phyloP scores from a whole-genome alignment of 2,888 invertebrate genomes.

The Drosophila trichaetosa region DNA sequence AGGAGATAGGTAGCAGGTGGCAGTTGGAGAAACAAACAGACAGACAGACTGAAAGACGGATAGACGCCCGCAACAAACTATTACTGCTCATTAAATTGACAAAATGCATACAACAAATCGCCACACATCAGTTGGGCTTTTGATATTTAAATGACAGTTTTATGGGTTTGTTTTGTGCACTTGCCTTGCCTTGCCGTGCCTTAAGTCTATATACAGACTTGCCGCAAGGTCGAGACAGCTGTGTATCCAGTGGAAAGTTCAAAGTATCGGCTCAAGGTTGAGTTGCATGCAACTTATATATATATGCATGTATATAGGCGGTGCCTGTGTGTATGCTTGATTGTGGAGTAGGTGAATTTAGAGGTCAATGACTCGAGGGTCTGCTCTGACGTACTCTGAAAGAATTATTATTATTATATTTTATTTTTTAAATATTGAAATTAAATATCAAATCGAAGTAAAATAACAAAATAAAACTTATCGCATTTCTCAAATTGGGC shows the following conservation, averaged over 20 bases:
- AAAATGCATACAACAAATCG: slow-evolving; percentile 22
- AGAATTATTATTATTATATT: not conserved
- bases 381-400: not conserved
- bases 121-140: slow-evolving; percentile 14
- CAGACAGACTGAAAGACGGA: not conserved
- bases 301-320: not conserved
- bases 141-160: slow-evolving; percentile 58
- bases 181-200: slow-evolving; percentile 19
- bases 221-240: slow-evolving; percentile 34
- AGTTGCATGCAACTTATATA: slow-evolving; percentile 6
- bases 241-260: slow-evolving; percentile 36
- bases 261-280: slow-evolving; percentile 52
- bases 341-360: slow-evolving; percentile 17
- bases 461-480: slow-evolving; percentile 6
- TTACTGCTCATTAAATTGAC: slow-evolving; percentile 25
- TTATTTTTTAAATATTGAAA: not conserved
- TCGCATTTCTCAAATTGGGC: slow-evolving; percentile 31
- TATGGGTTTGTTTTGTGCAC: slow-evolving; percentile 51
- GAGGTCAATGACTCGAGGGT: slow-evolving; percentile 29
- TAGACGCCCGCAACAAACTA: slow-evolving; percentile 11
- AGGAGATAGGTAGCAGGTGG: not conserved
- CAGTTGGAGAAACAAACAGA: not conserved
- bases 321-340: not conserved
- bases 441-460: not conserved
- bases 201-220: slow-evolving; percentile 7